These are phyloP conservation scores for Listronotus bonariensis DNA, from an alignment of 1,140 invertebrate species.

Conservation along the genomic window DNA sequence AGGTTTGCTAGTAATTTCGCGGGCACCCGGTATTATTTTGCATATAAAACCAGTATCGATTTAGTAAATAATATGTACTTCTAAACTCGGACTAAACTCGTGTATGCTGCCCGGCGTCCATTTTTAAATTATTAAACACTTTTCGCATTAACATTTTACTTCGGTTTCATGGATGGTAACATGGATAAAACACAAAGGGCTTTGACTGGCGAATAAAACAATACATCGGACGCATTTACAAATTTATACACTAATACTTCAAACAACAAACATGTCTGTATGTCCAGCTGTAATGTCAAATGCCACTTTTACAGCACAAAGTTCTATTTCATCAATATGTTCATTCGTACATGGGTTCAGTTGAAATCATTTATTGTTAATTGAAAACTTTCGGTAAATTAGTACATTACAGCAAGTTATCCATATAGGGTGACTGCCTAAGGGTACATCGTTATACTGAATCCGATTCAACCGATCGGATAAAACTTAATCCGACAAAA, in stretches of 20 bases:
- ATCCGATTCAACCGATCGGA: no score
- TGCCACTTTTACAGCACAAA: background rate
- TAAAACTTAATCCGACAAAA: no score
- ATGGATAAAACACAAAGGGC: constrained; percentile 16
- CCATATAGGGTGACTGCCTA: no score
- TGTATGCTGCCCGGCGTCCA: constrained; percentile 7
- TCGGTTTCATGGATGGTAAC: constrained; percentile 9
- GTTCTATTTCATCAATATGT: no score
- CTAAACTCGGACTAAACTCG: background rate
- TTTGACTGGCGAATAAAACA: constrained; percentile 8
- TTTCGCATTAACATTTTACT: constrained; percentile 1
- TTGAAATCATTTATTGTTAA: constrained; percentile 8
- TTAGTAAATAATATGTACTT: background rate
- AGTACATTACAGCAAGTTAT: background rate
- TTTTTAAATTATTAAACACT: constrained; percentile 13
- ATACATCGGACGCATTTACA: background rate
- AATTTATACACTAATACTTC: constrained; percentile 6
- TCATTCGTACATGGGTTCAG: constrained; percentile 5
- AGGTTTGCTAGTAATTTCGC: no score
- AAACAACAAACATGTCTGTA: constrained; percentile 8
- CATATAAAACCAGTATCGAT: no score
- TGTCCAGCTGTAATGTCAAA: background rate
- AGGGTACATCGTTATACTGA: no score
- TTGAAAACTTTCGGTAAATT: constrained; percentile 8
- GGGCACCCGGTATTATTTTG: no score